Percentiles rank a stretch among this genome's conserved stretches.
Conservation (phyloP, 2,888 invertebrate genomes). For the Fragum sueziense region DNA sequence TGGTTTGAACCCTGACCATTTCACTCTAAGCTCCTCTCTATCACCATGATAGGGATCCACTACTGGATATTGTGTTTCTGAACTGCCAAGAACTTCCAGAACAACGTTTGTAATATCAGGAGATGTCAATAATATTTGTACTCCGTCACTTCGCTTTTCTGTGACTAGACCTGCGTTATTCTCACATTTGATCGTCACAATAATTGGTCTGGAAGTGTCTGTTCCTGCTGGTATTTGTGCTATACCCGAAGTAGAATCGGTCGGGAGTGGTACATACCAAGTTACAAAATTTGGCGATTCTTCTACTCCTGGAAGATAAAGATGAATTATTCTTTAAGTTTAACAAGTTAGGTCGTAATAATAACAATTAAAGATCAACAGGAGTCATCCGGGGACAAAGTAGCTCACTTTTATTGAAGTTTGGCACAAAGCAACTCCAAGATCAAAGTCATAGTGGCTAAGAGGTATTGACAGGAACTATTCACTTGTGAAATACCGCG, state of each 20-base stretch:
- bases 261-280: neutral
- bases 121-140: constrained; percentile 28
- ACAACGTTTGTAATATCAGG: constrained; percentile 31
- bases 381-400: too few relatives aligned
- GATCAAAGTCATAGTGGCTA: too few relatives aligned
- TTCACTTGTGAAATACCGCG: too few relatives aligned
- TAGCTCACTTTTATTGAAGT: too few relatives aligned
- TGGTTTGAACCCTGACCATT: constrained; percentile 49
- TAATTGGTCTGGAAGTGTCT: neutral
- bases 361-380: too few relatives aligned
- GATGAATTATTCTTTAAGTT: too few relatives aligned
- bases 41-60: constrained; percentile 34
- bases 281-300: neutral
- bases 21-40: constrained; percentile 28
- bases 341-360: too few relatives aligned
- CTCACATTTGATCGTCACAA: constrained; percentile 34
- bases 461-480: too few relatives aligned
- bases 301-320: neutral
- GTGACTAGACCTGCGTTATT: constrained; percentile 41
- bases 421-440: too few relatives aligned
- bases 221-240: neutral
- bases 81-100: constrained; percentile 31
- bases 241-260: neutral
- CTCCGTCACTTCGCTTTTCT: constrained; percentile 38
- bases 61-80: constrained; percentile 32